phyloP scores from a whole-genome alignment of 2,888 invertebrate genomes.

The Automeris io region DNA sequence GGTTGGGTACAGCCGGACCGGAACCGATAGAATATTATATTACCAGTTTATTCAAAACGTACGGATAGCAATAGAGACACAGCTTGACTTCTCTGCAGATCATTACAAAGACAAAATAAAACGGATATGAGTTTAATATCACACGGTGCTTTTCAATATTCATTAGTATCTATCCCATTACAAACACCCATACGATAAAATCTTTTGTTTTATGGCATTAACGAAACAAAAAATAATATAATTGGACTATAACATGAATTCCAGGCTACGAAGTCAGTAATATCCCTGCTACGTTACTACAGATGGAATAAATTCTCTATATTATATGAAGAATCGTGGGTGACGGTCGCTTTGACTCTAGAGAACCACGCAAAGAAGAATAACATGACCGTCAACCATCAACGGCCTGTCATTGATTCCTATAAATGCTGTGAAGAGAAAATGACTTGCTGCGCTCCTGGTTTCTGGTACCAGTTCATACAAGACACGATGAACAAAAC shows the following conservation, averaged over 20 bases:
- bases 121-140: too few species aligned
- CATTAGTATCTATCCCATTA: too few species aligned
- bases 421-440: conserved; percentile 87
- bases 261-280: conserved; percentile 95
- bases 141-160: too few species aligned
- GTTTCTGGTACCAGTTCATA: conserved; percentile 90
- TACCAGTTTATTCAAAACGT: too few species aligned
- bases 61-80: too few species aligned
- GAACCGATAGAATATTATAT: too few species aligned
- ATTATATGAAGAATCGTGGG: conserved; percentile 88
- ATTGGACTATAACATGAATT: conserved; percentile 22
- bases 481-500: conserved; percentile 91
- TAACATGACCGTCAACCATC: conserved; percentile 91
- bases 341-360: conserved; percentile 88
- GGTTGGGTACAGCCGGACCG: too few species aligned
- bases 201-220: too few species aligned
- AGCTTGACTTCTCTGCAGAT: too few species aligned
- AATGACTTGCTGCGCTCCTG: conserved; percentile 85
- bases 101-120: too few species aligned
- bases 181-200: too few species aligned
- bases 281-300: conserved; percentile 92
- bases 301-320: conserved; percentile 96
- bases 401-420: conserved; percentile 81
- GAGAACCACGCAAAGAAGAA: conserved; percentile 83
- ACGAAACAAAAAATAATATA: too few species aligned